These are phyloP conservation scores for Drosophila leontia DNA, from an alignment of 1,140 invertebrate species.

Conservation along the genomic window DNA sequence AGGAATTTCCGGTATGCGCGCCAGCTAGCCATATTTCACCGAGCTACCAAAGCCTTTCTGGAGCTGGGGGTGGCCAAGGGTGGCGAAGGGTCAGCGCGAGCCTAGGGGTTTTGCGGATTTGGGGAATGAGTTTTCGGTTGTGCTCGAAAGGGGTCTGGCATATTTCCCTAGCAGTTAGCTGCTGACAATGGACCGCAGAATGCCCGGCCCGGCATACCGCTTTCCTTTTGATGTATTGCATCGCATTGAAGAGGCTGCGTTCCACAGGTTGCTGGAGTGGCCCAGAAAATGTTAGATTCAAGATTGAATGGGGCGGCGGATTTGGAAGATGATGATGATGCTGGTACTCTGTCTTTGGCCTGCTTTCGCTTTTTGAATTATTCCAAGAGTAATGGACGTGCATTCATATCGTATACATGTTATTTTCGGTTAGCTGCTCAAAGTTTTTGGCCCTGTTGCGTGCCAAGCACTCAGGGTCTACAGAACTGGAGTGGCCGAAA, in stretches of 20 bases:
- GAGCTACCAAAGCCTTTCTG: constrained; percentile 44
- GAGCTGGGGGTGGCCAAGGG: background rate
- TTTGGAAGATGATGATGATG: constrained; percentile 9
- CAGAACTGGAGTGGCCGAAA: constrained; percentile 18
- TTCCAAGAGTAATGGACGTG: constrained; percentile 42
- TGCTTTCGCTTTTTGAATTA: constrained; percentile 44
- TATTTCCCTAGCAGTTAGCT: constrained; percentile 61
- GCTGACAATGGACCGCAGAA: constrained; percentile 52
- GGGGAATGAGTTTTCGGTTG: constrained; percentile 15
- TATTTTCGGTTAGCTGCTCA: constrained; percentile 58
- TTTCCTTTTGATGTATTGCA: constrained; percentile 84
- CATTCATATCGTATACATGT: constrained; percentile 43
- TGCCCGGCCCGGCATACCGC: constrained; percentile 72
- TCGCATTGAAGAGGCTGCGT: constrained; percentile 78
- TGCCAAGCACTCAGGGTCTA: constrained; percentile 64
- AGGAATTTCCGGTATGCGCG: constrained; percentile 82
- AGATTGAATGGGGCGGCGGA: constrained; percentile 25
- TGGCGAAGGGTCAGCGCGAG: constrained; percentile 35
- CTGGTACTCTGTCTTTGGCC: constrained; percentile 32
- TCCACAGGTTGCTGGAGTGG: constrained; percentile 79
- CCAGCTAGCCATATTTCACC: constrained; percentile 73
- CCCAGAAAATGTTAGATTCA: constrained; percentile 32
- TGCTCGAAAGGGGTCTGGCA: constrained; percentile 24
- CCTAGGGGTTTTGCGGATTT: constrained; percentile 9
- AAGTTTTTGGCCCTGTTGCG: constrained; percentile 59